Percentiles rank a stretch among this genome's conserved stretches.
These are phyloP conservation scores for Rallus crepitans DNA, from an alignment of 2,797 vertebrate species.

Conservation along the genomic window DNA sequence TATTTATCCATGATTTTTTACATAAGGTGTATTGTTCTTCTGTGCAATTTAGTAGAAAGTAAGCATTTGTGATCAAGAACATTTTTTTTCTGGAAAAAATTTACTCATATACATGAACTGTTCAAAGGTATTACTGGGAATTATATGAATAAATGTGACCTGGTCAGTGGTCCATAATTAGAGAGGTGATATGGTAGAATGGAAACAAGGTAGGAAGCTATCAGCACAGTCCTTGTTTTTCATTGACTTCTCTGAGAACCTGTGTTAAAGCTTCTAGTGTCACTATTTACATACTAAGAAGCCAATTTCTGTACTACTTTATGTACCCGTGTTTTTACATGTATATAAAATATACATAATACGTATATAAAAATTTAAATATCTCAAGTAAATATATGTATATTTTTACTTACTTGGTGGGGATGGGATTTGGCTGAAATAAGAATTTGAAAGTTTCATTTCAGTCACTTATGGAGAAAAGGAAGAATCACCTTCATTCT, in stretches of 20 bases:
- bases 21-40: background rate
- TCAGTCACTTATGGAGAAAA: background rate
- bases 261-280: background rate
- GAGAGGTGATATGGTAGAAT: background rate
- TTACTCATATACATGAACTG: background rate
- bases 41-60: background rate
- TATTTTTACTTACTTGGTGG: background rate
- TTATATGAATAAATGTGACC: background rate
- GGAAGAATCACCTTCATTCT: background rate
- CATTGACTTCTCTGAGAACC: background rate
- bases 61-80: background rate
- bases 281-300: background rate
- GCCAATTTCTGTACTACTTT: background rate
- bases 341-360: background rate
- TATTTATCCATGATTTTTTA: background rate
- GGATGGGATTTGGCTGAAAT: background rate
- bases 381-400: background rate
- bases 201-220: background rate
- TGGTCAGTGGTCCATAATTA: background rate
- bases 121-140: background rate
- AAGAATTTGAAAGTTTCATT: background rate
- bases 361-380: too few species aligned
- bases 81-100: background rate
- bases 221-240: background rate
- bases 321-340: background rate